Percentiles rank a stretch among this genome's conserved stretches.
Evolutionary conservation across 2,797 vertebrate genomes (phyloP).

Genomic region (Phyllotis vaccarum): DNA sequence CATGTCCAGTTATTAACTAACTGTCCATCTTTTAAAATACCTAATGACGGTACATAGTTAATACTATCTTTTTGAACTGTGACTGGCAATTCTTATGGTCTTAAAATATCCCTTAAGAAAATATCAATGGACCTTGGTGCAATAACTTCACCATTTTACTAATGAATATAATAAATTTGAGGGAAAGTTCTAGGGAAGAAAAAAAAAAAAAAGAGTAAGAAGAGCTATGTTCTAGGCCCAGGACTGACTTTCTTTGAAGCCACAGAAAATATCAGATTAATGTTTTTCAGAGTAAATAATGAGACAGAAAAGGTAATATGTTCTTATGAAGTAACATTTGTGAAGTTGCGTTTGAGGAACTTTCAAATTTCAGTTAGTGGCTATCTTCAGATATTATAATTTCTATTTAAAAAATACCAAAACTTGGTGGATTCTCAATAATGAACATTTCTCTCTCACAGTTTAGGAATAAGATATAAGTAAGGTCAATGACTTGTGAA

Average conservation of each 20-base stretch:
- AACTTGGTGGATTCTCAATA: not conserved
- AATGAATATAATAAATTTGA: not conserved
- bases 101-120: conserved; percentile 24
- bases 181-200: not conserved
- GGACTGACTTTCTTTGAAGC: not conserved
- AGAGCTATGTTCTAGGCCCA: not conserved
- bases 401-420: not conserved
- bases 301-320: not conserved
- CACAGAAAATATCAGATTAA: not conserved
- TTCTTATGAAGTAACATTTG: conserved; percentile 4
- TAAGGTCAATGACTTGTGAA: not conserved
- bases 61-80: conserved; percentile 4
- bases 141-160: not conserved
- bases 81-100: not conserved
- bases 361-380: not conserved
- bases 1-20: not conserved
- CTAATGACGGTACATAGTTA: not conserved
- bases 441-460: not conserved
- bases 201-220: too few species aligned
- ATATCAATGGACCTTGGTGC: not conserved
- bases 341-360: not conserved
- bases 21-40: conserved; percentile 8
- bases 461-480: not conserved
- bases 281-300: not conserved
- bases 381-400: not conserved